These are phyloP conservation scores for Empis livida DNA, from an alignment of 2,888 invertebrate species.

Conservation along the genomic window DNA sequence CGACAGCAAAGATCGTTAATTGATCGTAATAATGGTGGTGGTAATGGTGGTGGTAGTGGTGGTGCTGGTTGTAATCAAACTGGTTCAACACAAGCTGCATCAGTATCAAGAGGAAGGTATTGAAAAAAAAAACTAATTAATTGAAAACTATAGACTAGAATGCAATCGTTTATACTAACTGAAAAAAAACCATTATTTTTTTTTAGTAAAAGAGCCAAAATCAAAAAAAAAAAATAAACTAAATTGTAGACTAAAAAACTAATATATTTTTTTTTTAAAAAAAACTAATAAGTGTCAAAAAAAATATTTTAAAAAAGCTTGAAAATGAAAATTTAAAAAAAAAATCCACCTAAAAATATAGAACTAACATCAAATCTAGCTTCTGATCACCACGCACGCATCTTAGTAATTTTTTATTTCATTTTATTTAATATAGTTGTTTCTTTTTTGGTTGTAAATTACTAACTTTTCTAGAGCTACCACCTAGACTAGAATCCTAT, in stretches of 20 bases:
- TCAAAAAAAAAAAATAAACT: neutral
- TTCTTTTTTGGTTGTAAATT: too few species aligned
- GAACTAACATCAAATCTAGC: too few species aligned
- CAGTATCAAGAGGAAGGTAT: constrained; percentile 29
- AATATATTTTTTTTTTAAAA: neutral
- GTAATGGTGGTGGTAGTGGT: neutral
- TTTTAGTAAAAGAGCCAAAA: neutral
- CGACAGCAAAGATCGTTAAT: constrained; percentile 15
- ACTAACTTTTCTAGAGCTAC: constrained; percentile 2
- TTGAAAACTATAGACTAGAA: neutral
- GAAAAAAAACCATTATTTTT: neutral
- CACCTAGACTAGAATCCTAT: constrained; percentile 2
- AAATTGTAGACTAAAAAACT: neutral
- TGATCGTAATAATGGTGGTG: neutral
- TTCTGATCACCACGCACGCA: neutral
- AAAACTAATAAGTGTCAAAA: constrained; percentile 1
- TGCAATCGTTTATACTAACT: neutral
- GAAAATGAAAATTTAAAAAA: too few species aligned
- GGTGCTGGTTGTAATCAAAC: neutral
- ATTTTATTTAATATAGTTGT: too few species aligned
- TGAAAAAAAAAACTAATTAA: constrained; percentile 12
- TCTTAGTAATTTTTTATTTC: too few species aligned
- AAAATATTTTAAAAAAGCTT: neutral
- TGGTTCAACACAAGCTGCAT: constrained; percentile 9
- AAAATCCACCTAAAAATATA: too few species aligned